Evolutionary conservation across 2,888 invertebrate genomes (phyloP), one percentile per base, ranked within the genome.

Genomic region (Cabera pusaria): DNA sequence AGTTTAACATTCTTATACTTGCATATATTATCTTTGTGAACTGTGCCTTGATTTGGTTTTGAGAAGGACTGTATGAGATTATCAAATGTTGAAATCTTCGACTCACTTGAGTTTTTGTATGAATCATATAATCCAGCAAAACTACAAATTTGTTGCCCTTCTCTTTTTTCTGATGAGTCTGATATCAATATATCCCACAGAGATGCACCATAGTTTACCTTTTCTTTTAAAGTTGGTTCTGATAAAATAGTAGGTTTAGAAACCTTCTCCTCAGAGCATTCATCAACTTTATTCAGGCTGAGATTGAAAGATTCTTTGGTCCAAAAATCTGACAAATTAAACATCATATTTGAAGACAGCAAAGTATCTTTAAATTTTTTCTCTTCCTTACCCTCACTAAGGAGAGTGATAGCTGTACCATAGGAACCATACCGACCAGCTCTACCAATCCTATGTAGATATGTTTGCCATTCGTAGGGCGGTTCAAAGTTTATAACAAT

Each of bases 361-460:
- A 95, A 68, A 24, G 94, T 83, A 28, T 83, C 72, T 56, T 82
- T 83, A 55, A 95, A 93, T 22, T 78, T 81, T 1, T 69, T 51
- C 25, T 90, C 54, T 71, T 97, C 96, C 33, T 90, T 83, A 3
- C 93, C 93, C 27, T 91, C 89, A 55, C 93, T 90, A 4, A 94
- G 80, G 38, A 98, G 91, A 28, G 93, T 94, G 6, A 98, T 91
- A 11, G 96, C 94, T 37, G 92, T 90, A 31, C 97, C 98, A 72
- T 92, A 92, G 0, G 95, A 93, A 0, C 98, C 99, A 89, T 94
- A 99, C 44, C 99, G 90, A 0, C 99, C 99, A 22, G 98, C 97
- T 59, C 99, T 91, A 0, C 99, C 99, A 70, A 98, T 97, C 64
- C 99, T 91, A 85, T 99, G 99, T 47, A 98, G 90, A 87, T 98